Evolutionary conservation across 1,140 invertebrate genomes (phyloP).

Genomic region (Cepaea nemoralis): DNA sequence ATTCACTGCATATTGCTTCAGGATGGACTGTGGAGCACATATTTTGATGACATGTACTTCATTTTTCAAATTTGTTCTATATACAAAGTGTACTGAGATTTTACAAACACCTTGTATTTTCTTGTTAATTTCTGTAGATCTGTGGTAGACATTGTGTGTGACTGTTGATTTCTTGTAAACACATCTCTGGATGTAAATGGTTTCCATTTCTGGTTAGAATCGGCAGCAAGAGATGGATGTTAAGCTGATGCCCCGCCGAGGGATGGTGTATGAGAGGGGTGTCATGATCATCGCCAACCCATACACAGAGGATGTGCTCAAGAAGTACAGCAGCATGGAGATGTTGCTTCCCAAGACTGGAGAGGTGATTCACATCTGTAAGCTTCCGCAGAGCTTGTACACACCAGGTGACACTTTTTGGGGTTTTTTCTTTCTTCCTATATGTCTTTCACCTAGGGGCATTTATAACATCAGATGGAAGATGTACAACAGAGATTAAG

Average conservation of each 20-base stretch:
- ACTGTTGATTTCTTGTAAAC: background rate
- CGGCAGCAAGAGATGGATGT: conserved; percentile 68
- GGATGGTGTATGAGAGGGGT: conserved; percentile 66
- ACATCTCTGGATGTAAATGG: background rate
- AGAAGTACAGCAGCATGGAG: conserved; percentile 69
- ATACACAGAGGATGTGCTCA: conserved; percentile 65
- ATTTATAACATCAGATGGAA: too few relatives aligned
- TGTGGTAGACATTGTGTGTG: too few relatives aligned
- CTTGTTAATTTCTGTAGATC: too few relatives aligned
- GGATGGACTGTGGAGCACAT: too few relatives aligned
- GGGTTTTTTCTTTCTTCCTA: too few relatives aligned
- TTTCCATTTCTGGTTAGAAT: conserved; percentile 45
- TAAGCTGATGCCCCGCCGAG: conserved; percentile 67
- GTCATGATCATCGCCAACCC: conserved; percentile 70
- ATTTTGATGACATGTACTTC: too few relatives aligned
- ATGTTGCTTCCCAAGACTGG: conserved; percentile 64
- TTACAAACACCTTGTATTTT: too few relatives aligned
- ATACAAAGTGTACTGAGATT: too few relatives aligned
- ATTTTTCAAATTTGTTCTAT: too few relatives aligned
- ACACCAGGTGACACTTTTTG: conserved; percentile 69
- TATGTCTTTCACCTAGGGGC: too few relatives aligned
- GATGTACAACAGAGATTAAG: too few relatives aligned
- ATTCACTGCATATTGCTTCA: too few relatives aligned
- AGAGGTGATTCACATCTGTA: conserved; percentile 64
- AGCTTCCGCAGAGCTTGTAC: conserved; percentile 68